These are phyloP conservation scores for Nettapus auritus DNA, from an alignment of 2,113 vertebrate species.

Conservation along the genomic window DNA sequence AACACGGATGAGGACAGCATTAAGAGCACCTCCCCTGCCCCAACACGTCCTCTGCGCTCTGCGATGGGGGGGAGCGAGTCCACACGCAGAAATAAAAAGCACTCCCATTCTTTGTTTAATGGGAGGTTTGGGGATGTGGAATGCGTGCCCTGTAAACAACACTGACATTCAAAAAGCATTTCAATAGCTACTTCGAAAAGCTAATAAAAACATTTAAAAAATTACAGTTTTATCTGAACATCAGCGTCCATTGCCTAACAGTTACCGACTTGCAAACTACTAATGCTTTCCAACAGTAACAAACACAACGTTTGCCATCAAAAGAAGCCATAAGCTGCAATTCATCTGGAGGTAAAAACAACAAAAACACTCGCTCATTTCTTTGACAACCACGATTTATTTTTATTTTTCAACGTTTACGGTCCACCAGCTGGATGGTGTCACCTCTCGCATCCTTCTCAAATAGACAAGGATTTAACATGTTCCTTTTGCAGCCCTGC, in stretches of 20 bases:
- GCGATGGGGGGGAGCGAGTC: background rate
- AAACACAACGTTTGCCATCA: background rate
- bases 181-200: background rate
- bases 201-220: background rate
- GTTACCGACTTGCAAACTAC: background rate
- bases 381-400: conserved; percentile 14
- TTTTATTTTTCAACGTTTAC: conserved; percentile 3
- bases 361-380: background rate
- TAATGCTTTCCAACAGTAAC: background rate
- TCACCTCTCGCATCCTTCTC: background rate
- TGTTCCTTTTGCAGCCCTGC: background rate
- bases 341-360: conserved; percentile 3
- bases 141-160: background rate
- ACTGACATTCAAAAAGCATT: background rate
- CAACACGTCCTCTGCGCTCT: rapidly evolving
- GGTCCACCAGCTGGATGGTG: conserved; percentile 11
- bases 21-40: background rate
- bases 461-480: background rate
- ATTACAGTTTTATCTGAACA: background rate
- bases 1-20: background rate
- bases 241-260: background rate
- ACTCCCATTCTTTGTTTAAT: background rate
- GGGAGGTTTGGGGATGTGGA: background rate
- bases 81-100: background rate
- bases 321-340: background rate